Conservation (phyloP, 2,797 vertebrate genomes). For the Okamejei kenojei region DNA sequence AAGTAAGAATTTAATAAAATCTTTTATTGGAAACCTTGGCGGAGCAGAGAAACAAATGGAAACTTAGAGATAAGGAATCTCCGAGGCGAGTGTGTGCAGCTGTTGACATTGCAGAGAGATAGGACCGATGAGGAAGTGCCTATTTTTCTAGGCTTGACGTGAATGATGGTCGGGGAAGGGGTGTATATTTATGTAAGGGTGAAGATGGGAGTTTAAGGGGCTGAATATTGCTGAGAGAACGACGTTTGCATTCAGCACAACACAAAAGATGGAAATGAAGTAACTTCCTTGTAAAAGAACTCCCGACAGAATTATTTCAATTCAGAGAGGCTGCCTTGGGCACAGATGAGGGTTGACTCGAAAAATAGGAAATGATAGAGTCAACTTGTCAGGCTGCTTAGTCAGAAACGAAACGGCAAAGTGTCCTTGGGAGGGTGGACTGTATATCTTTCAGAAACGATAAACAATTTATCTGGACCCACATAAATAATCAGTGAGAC, state of each 20-base stretch:
- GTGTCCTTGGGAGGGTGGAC: conserved; percentile 57
- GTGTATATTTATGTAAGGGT: conserved; percentile 97
- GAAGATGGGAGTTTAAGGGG: conserved; percentile 79
- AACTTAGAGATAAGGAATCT: conserved; percentile 75
- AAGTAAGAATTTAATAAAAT: conserved; percentile 36
- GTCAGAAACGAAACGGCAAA: conserved; percentile 49
- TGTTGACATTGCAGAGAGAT: conserved; percentile 78
- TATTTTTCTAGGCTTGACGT: conserved; percentile 88
- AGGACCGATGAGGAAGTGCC: conserved; percentile 97
- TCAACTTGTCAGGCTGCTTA: conserved; percentile 72
- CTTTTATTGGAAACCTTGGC: conserved; percentile 49
- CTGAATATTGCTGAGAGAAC: conserved; percentile 98
- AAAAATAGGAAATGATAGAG: conserved; percentile 82
- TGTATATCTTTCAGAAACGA: conserved; percentile 51
- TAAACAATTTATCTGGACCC: conserved; percentile 55
- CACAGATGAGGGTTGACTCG: conserved; percentile 54
- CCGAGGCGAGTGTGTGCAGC: conserved; percentile 72
- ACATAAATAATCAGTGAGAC: conserved; percentile 51
- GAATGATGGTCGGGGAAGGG: conserved; percentile 79
- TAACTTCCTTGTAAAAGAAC: conserved; percentile 91
- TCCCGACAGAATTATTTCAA: conserved; percentile 95
- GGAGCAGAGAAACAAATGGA: conserved; percentile 72
- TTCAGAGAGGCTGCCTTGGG: conserved; percentile 60
- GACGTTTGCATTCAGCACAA: conserved; percentile 82
- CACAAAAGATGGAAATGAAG: conserved; percentile 99